These are phyloP conservation scores for Amphimallon solstitiale DNA, from an alignment of 2,888 invertebrate genomes.

Conservation along the genomic window DNA sequence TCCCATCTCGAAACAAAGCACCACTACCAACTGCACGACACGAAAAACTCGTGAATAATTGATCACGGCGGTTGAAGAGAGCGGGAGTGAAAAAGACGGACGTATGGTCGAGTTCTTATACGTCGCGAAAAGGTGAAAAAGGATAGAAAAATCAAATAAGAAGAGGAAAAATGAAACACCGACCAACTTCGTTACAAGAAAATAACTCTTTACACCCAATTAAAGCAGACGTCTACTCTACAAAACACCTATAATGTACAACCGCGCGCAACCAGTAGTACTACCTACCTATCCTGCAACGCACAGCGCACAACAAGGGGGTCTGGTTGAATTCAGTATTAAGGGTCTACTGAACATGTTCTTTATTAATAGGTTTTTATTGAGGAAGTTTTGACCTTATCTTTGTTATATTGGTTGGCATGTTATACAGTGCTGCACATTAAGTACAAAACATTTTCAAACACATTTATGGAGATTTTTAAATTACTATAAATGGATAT, in stretches of 20 bases:
- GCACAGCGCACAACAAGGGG: not conserved
- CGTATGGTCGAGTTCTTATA: not conserved
- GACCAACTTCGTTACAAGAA: constrained; percentile 43
- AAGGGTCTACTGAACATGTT: not conserved
- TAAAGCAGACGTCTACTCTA: constrained; percentile 47
- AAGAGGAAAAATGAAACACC: constrained; percentile 36
- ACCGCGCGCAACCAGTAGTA: constrained; percentile 43
- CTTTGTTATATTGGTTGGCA: too few species aligned
- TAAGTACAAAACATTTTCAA: too few species aligned
- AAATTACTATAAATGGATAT: too few species aligned
- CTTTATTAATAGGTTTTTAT: too few species aligned
- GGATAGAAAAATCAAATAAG: constrained; percentile 16
- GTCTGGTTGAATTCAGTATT: not conserved
- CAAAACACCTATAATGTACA: constrained; percentile 48
- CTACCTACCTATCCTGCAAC: constrained; percentile 37
- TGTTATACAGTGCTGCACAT: too few species aligned
- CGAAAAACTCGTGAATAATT: constrained; percentile 34
- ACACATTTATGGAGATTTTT: too few species aligned
- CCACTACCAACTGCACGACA: constrained; percentile 31
- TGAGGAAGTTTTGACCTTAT: too few species aligned
- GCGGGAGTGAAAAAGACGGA: not conserved
- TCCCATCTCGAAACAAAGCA: constrained; percentile 28
- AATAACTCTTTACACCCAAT: constrained; percentile 51
- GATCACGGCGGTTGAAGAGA: constrained; percentile 11
- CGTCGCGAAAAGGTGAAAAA: not conserved